A percentile compares a stretch with the other conserved stretches of the same genome.
These are phyloP conservation scores for Pyrochroa serraticornis DNA, from an alignment of 2,888 invertebrate genomes.

Conservation along the genomic window DNA sequence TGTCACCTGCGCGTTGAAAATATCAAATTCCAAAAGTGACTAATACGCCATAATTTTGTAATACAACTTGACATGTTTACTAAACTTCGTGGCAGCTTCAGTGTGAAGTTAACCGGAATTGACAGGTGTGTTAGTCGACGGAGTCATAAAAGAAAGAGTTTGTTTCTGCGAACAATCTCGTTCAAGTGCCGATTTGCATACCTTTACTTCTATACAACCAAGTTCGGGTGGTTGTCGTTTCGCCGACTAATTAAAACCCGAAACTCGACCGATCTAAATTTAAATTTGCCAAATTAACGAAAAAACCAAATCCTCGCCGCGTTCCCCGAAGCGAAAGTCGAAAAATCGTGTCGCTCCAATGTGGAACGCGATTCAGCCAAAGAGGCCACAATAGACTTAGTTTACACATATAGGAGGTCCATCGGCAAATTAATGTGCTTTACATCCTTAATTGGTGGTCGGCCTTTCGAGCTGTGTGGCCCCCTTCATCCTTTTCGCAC, in stretches of 20 bases:
- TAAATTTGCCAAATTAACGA: background rate
- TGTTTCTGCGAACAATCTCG: conserved; percentile 18
- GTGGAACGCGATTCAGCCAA: conserved; percentile 1
- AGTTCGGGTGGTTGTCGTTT: background rate
- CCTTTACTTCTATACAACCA: background rate
- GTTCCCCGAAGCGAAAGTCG: background rate
- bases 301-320: background rate
- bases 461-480: conserved; percentile 57
- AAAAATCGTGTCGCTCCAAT: background rate
- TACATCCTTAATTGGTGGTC: conserved; percentile 59
- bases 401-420: conserved; percentile 55
- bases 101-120: conserved; percentile 30
- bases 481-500: conserved; percentile 43
- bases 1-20: conserved; percentile 39
- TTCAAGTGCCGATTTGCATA: conserved; percentile 7
- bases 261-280: background rate
- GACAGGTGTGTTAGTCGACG: conserved; percentile 32
- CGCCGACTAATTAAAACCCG: background rate
- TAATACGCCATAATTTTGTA: conserved; percentile 32
- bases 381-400: conserved; percentile 36
- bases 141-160: conserved; percentile 15
- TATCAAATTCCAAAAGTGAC: conserved; percentile 34
- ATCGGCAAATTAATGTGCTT: conserved; percentile 59
- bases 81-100: conserved; percentile 27
- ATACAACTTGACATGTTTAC: conserved; percentile 34